A percentile compares a stretch with the other conserved stretches of the same genome.
phyloP scores from a whole-genome alignment of 2,797 vertebrate species.

The Emydoidea blandingii region DNA sequence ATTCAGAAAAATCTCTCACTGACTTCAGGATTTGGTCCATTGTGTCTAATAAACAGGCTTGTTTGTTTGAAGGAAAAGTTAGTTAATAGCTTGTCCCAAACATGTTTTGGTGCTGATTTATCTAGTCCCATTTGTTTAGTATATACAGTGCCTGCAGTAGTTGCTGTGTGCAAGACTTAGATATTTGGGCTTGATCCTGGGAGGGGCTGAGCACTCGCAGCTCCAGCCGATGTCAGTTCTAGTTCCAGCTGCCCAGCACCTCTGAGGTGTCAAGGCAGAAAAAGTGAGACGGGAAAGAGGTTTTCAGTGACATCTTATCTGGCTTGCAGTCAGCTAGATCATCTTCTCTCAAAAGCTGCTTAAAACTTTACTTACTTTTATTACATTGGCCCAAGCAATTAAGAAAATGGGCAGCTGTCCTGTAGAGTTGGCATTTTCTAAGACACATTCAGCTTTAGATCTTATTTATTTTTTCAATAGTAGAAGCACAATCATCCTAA shows the following conservation, averaged over 20 bases:
- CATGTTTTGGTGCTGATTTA: neutral
- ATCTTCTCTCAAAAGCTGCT: slow-evolving; percentile 6
- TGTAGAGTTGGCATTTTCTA: slow-evolving; percentile 20
- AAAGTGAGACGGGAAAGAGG: neutral
- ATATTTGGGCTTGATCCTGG: neutral
- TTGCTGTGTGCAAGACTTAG: neutral
- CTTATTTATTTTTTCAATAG: neutral
- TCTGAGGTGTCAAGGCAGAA: neutral
- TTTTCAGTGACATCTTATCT: neutral
- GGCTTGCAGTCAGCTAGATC: neutral
- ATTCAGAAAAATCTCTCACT: neutral
- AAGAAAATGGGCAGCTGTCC: slow-evolving; percentile 21
- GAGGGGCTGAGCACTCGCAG: neutral
- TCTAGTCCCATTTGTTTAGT: neutral
- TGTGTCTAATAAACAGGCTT: neutral
- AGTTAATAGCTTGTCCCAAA: neutral
- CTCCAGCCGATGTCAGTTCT: neutral
- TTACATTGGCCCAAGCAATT: neutral
- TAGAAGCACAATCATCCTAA: neutral
- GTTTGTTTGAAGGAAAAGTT: neutral
- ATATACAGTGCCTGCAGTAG: neutral
- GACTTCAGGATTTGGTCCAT: neutral
- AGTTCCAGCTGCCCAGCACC: neutral
- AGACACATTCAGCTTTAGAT: neutral
- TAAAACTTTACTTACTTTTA: neutral